Conservation (phyloP, 2,797 vertebrate species). For the Pangasius sanitwongsei region DNA sequence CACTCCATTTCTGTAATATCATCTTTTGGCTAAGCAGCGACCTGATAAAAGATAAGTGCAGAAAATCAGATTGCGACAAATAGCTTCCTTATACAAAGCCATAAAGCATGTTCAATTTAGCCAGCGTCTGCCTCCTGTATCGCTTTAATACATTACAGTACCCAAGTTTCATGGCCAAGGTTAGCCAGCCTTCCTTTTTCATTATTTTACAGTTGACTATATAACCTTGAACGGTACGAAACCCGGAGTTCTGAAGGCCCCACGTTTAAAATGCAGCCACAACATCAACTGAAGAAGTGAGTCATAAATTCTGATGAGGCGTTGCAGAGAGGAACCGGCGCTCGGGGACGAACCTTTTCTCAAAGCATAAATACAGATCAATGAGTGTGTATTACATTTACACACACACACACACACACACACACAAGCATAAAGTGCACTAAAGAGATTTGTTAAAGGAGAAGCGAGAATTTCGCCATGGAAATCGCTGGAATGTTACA, state of each 20-base stretch:
- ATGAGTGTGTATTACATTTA: background rate
- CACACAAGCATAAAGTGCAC: background rate
- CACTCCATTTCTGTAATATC: slow-evolving; percentile 32
- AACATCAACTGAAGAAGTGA: slow-evolving; percentile 19
- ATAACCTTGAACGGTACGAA: slow-evolving; percentile 50
- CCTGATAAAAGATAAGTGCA: background rate
- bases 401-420: background rate
- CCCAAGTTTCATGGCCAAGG: slow-evolving; percentile 43
- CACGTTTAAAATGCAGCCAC: slow-evolving; percentile 41
- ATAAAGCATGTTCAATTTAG: slow-evolving; percentile 31
- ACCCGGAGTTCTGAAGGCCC: slow-evolving; percentile 6
- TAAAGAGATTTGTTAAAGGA: background rate
- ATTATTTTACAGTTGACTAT: slow-evolving; percentile 52
- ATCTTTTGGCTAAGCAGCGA: slow-evolving; percentile 19
- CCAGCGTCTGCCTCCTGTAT: background rate
- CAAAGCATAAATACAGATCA: slow-evolving; percentile 10
- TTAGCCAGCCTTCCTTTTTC: slow-evolving; percentile 36
- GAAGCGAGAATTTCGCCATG: background rate
- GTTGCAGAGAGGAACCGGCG: background rate
- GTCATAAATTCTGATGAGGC: slow-evolving; percentile 40
- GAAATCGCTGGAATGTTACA: background rate
- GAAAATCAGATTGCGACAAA: slow-evolving; percentile 18
- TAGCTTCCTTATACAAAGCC: background rate
- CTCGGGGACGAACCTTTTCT: background rate
- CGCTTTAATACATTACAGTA: slow-evolving; percentile 34